Conservation (phyloP, 2,797 vertebrate genomes). For the Sebastes dallii region DNA sequence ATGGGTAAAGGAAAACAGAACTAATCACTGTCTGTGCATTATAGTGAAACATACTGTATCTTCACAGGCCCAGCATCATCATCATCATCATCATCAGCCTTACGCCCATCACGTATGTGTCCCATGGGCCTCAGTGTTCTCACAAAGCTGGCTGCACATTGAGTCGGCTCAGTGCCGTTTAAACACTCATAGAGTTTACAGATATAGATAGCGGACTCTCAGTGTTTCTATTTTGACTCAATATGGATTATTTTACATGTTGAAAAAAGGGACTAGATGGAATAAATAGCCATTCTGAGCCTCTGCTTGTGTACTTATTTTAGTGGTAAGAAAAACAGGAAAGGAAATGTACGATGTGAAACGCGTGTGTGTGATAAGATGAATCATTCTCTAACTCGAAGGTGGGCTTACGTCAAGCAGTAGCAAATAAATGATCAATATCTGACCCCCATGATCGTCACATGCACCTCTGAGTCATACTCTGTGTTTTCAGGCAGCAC, state of each 20-base stretch:
- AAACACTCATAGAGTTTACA: not conserved
- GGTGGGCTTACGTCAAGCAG: conserved; percentile 23
- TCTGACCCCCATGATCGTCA: conserved; percentile 15
- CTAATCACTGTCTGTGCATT: not conserved
- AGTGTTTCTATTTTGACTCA: not conserved
- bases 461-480: conserved; percentile 42
- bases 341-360: not conserved
- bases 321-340: not conserved
- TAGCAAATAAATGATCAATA: conserved; percentile 41
- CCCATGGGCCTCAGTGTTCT: conserved; percentile 1
- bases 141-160: conserved; percentile 3
- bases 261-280: not conserved
- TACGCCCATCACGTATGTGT: not conserved
- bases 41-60: not conserved
- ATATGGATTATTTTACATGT: not conserved
- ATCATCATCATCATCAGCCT: not conserved
- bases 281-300: not conserved
- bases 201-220: not conserved
- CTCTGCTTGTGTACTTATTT: conserved; percentile 4
- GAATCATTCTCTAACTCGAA: conserved; percentile 30
- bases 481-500: not conserved
- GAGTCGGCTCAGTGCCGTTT: not conserved
- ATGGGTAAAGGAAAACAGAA: not conserved
- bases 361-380: conserved; percentile 8
- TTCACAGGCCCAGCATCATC: not conserved